phyloP scores from a whole-genome alignment of 2,888 invertebrate genomes.

The Stegana nigrithorax region DNA sequence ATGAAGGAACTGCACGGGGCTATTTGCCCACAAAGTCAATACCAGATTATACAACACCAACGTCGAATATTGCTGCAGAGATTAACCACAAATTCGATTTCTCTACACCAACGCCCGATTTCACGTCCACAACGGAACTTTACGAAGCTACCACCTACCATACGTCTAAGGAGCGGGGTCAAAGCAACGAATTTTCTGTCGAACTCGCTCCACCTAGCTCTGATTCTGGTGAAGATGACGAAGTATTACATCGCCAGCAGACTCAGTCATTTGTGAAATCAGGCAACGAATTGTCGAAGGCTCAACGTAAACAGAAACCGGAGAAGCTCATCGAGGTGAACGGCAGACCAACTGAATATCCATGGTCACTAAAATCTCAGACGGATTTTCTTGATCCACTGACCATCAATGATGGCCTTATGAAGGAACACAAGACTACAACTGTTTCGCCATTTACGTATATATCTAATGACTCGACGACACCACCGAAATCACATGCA shows the following conservation, averaged over 20 bases:
- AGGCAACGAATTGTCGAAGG: slow-evolving; percentile 65
- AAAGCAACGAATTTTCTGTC: slow-evolving; percentile 52
- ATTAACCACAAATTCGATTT: slow-evolving; percentile 56
- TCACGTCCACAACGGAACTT: slow-evolving; percentile 59
- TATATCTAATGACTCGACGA: slow-evolving; percentile 38
- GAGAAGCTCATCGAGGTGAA: slow-evolving; percentile 41
- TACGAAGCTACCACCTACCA: slow-evolving; percentile 70
- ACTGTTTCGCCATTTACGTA: slow-evolving; percentile 67
- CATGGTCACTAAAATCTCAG: slow-evolving; percentile 70
- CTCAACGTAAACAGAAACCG: slow-evolving; percentile 28
- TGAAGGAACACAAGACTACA: slow-evolving; percentile 64
- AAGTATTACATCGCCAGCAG: slow-evolving; percentile 77
- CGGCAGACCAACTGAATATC: slow-evolving; percentile 64
- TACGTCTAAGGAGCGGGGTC: slow-evolving; percentile 65
- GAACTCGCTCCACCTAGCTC: slow-evolving; percentile 68
- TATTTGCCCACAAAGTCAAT: slow-evolving; percentile 59
- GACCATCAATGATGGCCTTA: slow-evolving; percentile 77
- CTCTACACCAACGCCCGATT: slow-evolving; percentile 49
- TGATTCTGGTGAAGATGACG: slow-evolving; percentile 71
- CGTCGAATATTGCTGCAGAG: slow-evolving; percentile 74
- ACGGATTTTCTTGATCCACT: slow-evolving; percentile 79
- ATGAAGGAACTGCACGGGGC: slow-evolving; percentile 58
- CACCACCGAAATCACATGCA: too few relatives aligned
- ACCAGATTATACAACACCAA: slow-evolving; percentile 65
- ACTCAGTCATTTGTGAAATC: slow-evolving; percentile 77